phyloP scores from a whole-genome alignment of 2,888 invertebrate species.

The Xanthostigma xanthostigma region DNA sequence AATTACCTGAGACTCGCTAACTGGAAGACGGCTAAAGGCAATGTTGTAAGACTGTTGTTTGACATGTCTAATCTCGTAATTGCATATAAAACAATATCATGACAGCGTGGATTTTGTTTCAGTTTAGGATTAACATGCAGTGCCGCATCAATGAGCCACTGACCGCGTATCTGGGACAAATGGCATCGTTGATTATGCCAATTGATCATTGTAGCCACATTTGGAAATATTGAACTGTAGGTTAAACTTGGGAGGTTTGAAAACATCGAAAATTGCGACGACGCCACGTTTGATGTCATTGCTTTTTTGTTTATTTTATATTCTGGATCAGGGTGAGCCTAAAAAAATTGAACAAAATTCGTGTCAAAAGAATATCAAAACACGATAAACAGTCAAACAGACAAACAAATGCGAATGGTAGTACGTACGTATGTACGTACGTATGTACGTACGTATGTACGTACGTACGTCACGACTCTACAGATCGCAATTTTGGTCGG shows the following conservation, averaged over 20 bases:
- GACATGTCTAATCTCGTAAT: conserved; percentile 89
- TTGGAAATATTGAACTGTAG: conserved; percentile 67
- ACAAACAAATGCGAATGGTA: too few species aligned
- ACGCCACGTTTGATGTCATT: conserved; percentile 48
- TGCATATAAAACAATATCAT: conserved; percentile 65
- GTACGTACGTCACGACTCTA: too few species aligned
- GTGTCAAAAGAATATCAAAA: too few species aligned
- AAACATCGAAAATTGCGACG: conserved; percentile 34
- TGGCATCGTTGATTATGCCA: conserved; percentile 75
- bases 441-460: too few species aligned
- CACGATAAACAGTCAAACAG: too few species aligned
- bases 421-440: too few species aligned
- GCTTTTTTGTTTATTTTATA: conserved; percentile 83
- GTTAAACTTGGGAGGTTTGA: conserved; percentile 44
- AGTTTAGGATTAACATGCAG: conserved; percentile 72
- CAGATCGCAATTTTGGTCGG: too few species aligned
- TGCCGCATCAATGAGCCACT: conserved; percentile 76
- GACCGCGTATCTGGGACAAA: conserved; percentile 53
- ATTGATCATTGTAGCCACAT: conserved; percentile 73
- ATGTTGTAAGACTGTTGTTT: conserved; percentile 62
- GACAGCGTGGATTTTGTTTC: conserved; percentile 48
- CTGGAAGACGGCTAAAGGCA: conserved; percentile 74
- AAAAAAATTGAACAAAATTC: conserved; percentile 13
- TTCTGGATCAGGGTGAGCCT: conserved; percentile 82
- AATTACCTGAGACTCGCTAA: conserved; percentile 52